Base-by-base conservation (phyloP, 2,888 invertebrate genomes). In the Allophyes oxyacanthae region DNA sequence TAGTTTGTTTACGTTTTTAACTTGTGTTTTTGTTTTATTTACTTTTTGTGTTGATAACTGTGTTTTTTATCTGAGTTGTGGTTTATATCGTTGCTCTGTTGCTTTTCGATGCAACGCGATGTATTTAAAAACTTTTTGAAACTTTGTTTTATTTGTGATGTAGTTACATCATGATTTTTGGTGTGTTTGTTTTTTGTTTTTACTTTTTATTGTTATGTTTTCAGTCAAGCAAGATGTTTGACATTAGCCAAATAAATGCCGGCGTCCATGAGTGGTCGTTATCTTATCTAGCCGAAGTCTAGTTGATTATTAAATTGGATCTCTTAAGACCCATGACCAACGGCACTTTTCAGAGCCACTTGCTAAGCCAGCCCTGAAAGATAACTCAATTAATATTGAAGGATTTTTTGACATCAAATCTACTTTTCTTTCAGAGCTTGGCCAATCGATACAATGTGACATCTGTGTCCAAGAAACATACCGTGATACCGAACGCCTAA, bases 1-100 rank as follows among this genome's bases (percentile, higher is more conserved):
- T 63, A 70, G 56, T 70, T 64, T 70, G 70, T 64, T 70, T 65
- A 70, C 45, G 41, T 64, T 56, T 11, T 13, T 38, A 41, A 49
- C 42, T 49, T 50, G 45, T 64, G 63, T 62, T 64, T 44, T 63
- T 46, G 45, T 59, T 66, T 48, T 58, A 41, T 41, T 65, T 44
- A 54, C 9, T 50, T 33, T 58, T 54, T 49, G 11, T 69, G 37
- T 50, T 70, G 41, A 8, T 50, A 55, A 10, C 56, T 64, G 45
- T 49, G 49, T 20, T 46, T 64, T 49, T 45, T 63, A 62, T 42
- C 41, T 45, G 32, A 44, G 33, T 41, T 63, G n/a, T n/a, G 4
- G 6, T 9, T 32, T n/a, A 4, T 32, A 32, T 33, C 15, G 11
- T 13, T 36, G 13, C 20, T 14, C 13, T 26, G 37, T 38, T n/a